Conservation (phyloP, 2,113 vertebrate genomes). For the Tetrao urogallus region DNA sequence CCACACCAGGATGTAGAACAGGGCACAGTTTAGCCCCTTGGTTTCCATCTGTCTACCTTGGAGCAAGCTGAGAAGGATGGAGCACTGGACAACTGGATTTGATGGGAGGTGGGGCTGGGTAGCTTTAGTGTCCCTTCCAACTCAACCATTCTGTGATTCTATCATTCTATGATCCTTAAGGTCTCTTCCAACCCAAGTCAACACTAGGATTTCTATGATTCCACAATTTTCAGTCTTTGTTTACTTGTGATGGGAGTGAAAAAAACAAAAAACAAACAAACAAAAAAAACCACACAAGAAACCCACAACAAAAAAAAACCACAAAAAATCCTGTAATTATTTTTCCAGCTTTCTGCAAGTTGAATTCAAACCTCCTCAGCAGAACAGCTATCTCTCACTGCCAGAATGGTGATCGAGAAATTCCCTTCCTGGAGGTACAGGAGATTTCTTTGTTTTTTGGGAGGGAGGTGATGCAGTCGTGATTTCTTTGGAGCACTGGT, state of each 20-base stretch:
- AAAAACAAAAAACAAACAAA: neutral
- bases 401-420: neutral
- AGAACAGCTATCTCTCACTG: neutral
- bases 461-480: neutral
- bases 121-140: neutral
- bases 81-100: neutral
- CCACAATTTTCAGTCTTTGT: neutral
- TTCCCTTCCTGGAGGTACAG: neutral
- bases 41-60: neutral
- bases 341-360: neutral
- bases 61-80: neutral
- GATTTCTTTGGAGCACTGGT: neutral
- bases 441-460: neutral
- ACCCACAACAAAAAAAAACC: no score
- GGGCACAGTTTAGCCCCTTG: neutral
- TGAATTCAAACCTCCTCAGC: neutral
- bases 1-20: neutral
- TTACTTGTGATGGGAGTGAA: neutral
- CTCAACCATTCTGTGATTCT: neutral
- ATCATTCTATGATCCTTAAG: neutral
- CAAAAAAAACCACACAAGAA: no score
- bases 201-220: neutral
- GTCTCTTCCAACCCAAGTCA: neutral
- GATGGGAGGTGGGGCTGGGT: neutral
- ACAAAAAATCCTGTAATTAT: neutral